Evolutionary conservation across 1,140 invertebrate species (phyloP), one percentile per base, ranked within the genome.

Genomic region (Xylocopa sonorina): DNA sequence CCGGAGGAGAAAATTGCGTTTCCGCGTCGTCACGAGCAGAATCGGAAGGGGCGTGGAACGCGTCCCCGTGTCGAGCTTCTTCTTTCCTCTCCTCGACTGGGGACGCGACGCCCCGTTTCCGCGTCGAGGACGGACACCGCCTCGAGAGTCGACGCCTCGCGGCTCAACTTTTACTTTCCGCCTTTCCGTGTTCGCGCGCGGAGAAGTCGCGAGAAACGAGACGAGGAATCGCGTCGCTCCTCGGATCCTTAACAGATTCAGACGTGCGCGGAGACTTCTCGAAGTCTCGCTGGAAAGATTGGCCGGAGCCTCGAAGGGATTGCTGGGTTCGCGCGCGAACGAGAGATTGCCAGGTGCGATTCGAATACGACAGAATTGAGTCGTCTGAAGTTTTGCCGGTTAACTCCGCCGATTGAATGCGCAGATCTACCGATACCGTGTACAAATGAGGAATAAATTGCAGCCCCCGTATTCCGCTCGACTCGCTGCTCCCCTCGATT

Each of bases 1-100:
- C 27, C 50, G n/a, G 5, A 27, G 38, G 74, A 76, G 74, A 76
- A 76, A 57, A 76, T 76, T 76, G 74, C 64, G 63, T 75, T 75
- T 75, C 27, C 60, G 57, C 55, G 71, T 50, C 57, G 41, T 16
- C 43, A 38, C 29, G 43, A 41, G 12, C 41, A 55, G 69, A 24
- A 60, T 58, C 21, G 24, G 50, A 38, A 24, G 21, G 62, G 34
- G 21, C 27, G n/a, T 50, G 34, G 66, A n/a, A n/a, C n/a, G n/a
- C n/a, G n/a, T n/a, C 48, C 18, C 32, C 48, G 48, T 21, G 27
- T 27, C 46, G 27, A n/a, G 29, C 27, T 66, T 66, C 73, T 75
- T 75, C 43, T 34, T 63, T 18, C 14, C 16, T 7, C 14, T 18
- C 9, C 55, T n/a, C n/a, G n/a, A n/a, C n/a, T n/a, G n/a, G n/a